Evolutionary conservation across 2,113 vertebrate species (phyloP).

Genomic region (Hepsetus odoe): DNA sequence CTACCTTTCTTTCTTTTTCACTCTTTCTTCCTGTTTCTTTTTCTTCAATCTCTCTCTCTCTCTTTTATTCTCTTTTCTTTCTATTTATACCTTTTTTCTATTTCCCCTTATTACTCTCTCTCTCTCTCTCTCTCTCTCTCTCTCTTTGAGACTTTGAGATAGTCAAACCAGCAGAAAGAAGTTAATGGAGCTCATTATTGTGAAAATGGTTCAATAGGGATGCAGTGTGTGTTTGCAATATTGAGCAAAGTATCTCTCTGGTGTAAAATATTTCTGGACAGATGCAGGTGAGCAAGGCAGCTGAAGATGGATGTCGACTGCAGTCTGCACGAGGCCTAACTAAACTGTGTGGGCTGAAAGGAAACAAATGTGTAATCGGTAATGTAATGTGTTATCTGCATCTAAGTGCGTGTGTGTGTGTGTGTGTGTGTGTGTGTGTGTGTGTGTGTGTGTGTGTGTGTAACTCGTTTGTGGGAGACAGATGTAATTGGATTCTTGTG

Average conservation of each 20-base stretch:
- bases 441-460: neutral
- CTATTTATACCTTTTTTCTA: neutral
- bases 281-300: neutral
- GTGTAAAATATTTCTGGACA: neutral
- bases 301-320: neutral
- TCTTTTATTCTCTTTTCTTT: neutral
- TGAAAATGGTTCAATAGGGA: slow-evolving; percentile 14
- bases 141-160: slow-evolving; percentile 10
- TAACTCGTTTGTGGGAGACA: slow-evolving; percentile 22
- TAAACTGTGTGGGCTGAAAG: neutral
- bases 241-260: neutral
- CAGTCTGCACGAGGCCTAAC: neutral
- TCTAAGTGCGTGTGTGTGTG: neutral
- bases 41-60: too few species aligned
- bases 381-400: too few species aligned
- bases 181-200: slow-evolving; percentile 33
- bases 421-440: neutral
- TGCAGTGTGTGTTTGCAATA: slow-evolving; percentile 1
- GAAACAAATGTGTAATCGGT: neutral
- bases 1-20: too few species aligned
- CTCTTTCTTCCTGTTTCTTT: too few species aligned
- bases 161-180: slow-evolving; percentile 19
- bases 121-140: neutral
- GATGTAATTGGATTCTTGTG: slow-evolving; percentile 55
- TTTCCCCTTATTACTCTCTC: neutral